Evolutionary conservation across 2,797 vertebrate genomes (phyloP), one percentile per base, ranked within the genome.

Genomic region (Cryptoblepharus egeriae): DNA sequence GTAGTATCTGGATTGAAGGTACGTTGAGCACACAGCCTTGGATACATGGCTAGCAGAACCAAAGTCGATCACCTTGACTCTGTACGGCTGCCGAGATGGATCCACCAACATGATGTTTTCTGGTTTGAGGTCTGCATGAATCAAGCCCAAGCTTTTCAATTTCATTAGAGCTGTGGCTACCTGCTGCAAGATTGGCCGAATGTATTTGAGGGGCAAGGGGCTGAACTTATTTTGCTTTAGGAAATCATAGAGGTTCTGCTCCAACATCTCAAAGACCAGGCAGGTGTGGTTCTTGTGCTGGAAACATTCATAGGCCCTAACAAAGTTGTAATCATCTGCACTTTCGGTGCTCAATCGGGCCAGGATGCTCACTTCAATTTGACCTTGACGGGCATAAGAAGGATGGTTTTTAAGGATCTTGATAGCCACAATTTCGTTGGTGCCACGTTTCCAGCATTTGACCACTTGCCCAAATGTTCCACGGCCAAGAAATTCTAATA

Each of bases 101-200:
- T 99, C 99, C 87, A 99, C 99, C 75, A 99, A 95, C 99, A 99
- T 99, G 97, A 99, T 99, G 96, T 99, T 99, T 91, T 99, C 98
- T 0, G 98, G 98, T 91, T 99, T 99, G 90, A 99, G 97, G 94
- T 99, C 99, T 1, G 99, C 99, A 5, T 99, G 99, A 93, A 99
- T 99, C 87, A 99, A 96, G 60, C 99, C 99, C 69, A 99, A 94
- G 92, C 98, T 99, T 95, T 99, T 99, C 81, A 99, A 94, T 92
- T 99, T 99, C 98, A 99, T 99, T 75, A 99, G 97, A 52, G 99
- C 99, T 3, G 98, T 98, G 92, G 97, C 98, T 87, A 99, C 98
- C 95, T 99, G 98, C 95, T 99, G 98, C 55, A 99, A 96, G 90
- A 99, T 97, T 1, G 98, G 98, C 92, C 98, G 95, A 92, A 99